Evolutionary conservation across 2,888 invertebrate genomes (phyloP), one percentile per base, ranked within the genome.

Genomic region (Cryptops parisi): DNA sequence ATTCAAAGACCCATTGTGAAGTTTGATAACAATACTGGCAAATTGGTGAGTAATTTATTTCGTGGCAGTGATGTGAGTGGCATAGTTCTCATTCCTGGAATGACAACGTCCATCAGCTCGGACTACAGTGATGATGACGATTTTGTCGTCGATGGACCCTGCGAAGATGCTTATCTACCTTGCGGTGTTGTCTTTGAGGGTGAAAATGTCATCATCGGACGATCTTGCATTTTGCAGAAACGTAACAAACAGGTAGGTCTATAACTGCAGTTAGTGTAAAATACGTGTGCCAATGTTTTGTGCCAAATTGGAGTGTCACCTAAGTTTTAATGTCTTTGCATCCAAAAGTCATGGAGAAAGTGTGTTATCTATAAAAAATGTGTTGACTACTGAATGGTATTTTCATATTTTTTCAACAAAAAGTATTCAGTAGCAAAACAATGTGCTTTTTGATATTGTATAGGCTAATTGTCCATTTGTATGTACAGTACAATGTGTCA

Each of bases 221-320:
- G 38, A 24, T 33, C 53, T n/a, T 53, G 46, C 23, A 24, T 53
- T 9, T 26, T 53, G 23, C 22, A 47, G 23, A 53, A 33, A 38
- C 27, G 53, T 17, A 53, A 53, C 38, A 53, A 53, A 47, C 53
- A 53, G 38, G 53, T 49, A 39, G 15, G 26, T 47, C 19, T 12
- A 41, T 33, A 9, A 15, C 33, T 33, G n/a, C n/a, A n/a, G n/a
- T n/a, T 44, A 44, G 15, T 41, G 17, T 19, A 41, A 41, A 41
- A 19, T 41, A 3, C 19, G 3, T 43, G 3, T n/a, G 21, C 9
- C 23, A 43, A 3, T 21, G 19, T n/a, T 21, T 19, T 40, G 17
- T 40, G 21, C 21, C 21, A 19, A 41, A 44, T 44, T 15, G 4
- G 23, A 23, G 9, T 33, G 9, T 44, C 15, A 44, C 23, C 21